phyloP scores from a whole-genome alignment of 2,888 invertebrate genomes.

The Rutpela maculata region DNA sequence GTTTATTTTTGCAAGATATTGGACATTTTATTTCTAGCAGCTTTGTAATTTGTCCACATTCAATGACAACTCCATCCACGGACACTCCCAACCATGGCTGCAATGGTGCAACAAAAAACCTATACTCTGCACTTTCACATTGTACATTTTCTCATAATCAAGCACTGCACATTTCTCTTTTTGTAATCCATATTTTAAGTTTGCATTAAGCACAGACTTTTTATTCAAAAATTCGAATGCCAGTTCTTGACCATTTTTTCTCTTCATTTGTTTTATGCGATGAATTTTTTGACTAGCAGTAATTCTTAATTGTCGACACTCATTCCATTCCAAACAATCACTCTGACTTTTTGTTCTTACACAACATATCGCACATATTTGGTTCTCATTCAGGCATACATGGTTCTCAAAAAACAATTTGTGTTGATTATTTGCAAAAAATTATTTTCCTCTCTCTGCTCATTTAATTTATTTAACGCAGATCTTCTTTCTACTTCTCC shows the following conservation, averaged over 20 bases:
- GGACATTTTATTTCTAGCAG: background rate
- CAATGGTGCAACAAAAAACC: conserved; percentile 13
- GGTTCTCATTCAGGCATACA: background rate
- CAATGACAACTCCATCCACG: conserved; percentile 17
- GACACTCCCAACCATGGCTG: conserved; percentile 15
- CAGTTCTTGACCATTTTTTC: background rate
- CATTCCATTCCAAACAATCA: conserved; percentile 10
- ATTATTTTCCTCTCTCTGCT: background rate
- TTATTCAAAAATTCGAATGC: conserved; percentile 5
- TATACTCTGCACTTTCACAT: conserved; percentile 3
- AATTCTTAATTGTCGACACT: conserved; percentile 13
- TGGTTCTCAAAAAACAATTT: background rate
- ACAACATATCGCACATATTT: background rate
- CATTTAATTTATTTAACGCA: conserved; percentile 3
- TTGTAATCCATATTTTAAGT: background rate
- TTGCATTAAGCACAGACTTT: background rate
- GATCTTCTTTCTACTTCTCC: background rate
- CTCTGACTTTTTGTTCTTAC: conserved; percentile 19
- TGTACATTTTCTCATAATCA: conserved; percentile 9
- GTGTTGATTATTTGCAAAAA: background rate
- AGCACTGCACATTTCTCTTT: conserved; percentile 9
- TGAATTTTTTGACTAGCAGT: conserved; percentile 13
- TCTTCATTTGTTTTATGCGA: conserved; percentile 11
- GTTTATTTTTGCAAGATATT: too few species aligned
- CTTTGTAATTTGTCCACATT: background rate